phyloP scores from a whole-genome alignment of 2,113 vertebrate genomes.

The Gobiocypris rarus region DNA sequence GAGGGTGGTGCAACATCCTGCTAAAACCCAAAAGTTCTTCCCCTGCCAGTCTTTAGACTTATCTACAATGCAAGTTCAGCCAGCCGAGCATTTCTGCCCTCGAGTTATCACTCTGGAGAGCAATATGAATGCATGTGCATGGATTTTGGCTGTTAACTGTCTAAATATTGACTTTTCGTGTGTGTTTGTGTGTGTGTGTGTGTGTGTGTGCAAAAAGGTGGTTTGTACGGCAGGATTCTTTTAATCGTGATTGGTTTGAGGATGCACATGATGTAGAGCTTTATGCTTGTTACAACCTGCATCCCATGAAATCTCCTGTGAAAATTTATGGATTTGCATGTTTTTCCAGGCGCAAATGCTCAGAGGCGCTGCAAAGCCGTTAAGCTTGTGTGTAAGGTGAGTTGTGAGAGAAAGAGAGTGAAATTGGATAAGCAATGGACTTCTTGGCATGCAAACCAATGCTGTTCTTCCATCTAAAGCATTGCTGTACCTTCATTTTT shows the following conservation, averaged over 20 bases:
- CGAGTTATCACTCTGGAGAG: not conserved
- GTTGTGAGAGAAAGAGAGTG: not conserved
- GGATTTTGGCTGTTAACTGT: constrained; percentile 28
- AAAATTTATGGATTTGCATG: constrained; percentile 68
- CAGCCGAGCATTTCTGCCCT: constrained; percentile 8
- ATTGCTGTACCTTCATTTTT: not conserved
- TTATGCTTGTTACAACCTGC: constrained; percentile 37
- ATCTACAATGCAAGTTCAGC: constrained; percentile 18
- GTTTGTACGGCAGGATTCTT: not conserved
- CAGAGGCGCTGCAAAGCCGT: constrained; percentile 26
- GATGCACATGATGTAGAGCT: not conserved
- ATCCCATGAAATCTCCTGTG: constrained; percentile 52
- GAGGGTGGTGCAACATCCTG: constrained; percentile 5
- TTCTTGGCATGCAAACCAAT: not conserved
- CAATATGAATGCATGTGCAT: constrained; percentile 19
- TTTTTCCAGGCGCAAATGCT: constrained; percentile 32
- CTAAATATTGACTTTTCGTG: constrained; percentile 38
- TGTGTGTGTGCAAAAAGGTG: not conserved
- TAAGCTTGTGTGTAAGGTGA: constrained; percentile 11
- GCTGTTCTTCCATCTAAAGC: not conserved
- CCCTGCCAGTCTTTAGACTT: constrained; percentile 4
- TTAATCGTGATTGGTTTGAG: constrained; percentile 17
- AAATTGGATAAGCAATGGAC: not conserved
- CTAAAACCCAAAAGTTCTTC: constrained; percentile 11
- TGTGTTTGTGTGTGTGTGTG: too few relatives aligned